Percentiles rank a stretch among this genome's conserved stretches.
These are phyloP conservation scores for Agrilus planipennis DNA, from an alignment of 1,140 invertebrate genomes.

Conservation along the genomic window DNA sequence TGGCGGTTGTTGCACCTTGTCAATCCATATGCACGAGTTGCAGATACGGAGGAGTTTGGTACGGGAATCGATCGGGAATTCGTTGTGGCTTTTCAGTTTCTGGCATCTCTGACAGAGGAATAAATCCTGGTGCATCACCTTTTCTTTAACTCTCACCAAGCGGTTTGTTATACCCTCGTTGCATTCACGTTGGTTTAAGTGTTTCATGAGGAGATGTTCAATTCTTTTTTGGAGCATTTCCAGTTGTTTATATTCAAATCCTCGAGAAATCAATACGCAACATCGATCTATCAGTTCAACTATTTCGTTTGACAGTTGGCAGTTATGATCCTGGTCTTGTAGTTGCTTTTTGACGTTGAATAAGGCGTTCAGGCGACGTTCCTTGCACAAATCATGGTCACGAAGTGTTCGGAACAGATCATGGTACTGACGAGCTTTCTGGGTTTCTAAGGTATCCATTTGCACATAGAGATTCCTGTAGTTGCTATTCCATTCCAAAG, in stretches of 20 bases:
- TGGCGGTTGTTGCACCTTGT: constrained; percentile 37
- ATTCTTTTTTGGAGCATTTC: constrained; percentile 46
- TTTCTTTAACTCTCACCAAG: constrained; percentile 35
- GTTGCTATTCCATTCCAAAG: constrained; percentile 42
- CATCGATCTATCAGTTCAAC: constrained; percentile 47
- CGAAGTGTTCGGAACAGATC: constrained; percentile 43
- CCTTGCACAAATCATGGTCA: constrained; percentile 34
- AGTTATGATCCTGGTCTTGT: constrained; percentile 38
- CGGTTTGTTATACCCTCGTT: constrained; percentile 40
- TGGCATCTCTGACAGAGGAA: constrained; percentile 41
- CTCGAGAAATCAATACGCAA: constrained; percentile 41
- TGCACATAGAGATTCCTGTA: constrained; percentile 41
- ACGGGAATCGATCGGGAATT: constrained; percentile 35
- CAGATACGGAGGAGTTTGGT: constrained; percentile 37
- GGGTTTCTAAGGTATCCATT: constrained; percentile 53
- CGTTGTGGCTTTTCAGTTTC: constrained; percentile 38
- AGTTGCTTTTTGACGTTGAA: constrained; percentile 43
- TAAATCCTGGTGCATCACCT: constrained; percentile 38
- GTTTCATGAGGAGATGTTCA: constrained; percentile 37
- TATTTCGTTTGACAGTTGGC: constrained; percentile 41
- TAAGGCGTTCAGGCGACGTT: constrained; percentile 45
- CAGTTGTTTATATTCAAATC: constrained; percentile 37
- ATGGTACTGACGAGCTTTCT: constrained; percentile 48
- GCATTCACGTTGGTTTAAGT: constrained; percentile 41
- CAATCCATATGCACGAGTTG: constrained; percentile 40